Evolutionary conservation across 92 coral and sea anemone species (phyloP).

Genomic region (Heteractis magnifica): DNA sequence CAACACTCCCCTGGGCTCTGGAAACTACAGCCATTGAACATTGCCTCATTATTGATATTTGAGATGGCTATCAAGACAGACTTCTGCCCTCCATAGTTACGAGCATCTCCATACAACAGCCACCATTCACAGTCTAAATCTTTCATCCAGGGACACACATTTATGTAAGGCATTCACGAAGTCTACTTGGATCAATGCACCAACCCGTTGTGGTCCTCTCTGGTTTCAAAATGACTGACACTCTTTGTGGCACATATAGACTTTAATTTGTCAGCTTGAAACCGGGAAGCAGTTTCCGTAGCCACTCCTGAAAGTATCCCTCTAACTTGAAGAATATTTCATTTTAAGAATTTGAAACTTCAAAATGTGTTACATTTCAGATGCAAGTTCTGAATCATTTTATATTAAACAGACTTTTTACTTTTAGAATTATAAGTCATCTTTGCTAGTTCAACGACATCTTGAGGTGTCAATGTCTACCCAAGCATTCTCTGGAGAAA

Average conservation of each 20-base stretch:
- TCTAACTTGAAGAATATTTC: conserved; percentile 47
- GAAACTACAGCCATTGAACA: conserved; percentile 44
- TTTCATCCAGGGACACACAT: conserved; percentile 50
- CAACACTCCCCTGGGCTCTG: conserved; percentile 62
- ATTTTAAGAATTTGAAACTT: conserved; percentile 45
- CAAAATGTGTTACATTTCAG: conserved; percentile 41
- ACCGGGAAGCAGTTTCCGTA: conserved; percentile 25
- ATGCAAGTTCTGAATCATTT: conserved; percentile 33
- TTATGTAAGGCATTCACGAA: conserved; percentile 20
- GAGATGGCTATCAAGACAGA: conserved; percentile 49
- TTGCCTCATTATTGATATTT: conserved; percentile 38
- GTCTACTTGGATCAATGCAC: conserved; percentile 44
- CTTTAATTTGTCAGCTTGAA: conserved; percentile 24
- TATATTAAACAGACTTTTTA: conserved; percentile 38
- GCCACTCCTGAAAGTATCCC: conserved; percentile 27
- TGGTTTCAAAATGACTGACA: conserved; percentile 31
- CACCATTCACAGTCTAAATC: conserved; percentile 46
- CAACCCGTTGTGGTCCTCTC: conserved; percentile 45
- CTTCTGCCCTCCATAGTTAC: conserved; percentile 52
- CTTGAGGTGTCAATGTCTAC: conserved; percentile 39
- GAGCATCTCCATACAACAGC: conserved; percentile 54
- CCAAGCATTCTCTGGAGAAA: no score
- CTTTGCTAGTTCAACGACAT: conserved; percentile 39
- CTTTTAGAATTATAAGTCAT: conserved; percentile 20
- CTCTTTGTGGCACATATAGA: conserved; percentile 43